Evolutionary conservation across 2,888 invertebrate genomes (phyloP), one percentile per base, ranked within the genome.

Genomic region (Drosophila antonietae): DNA sequence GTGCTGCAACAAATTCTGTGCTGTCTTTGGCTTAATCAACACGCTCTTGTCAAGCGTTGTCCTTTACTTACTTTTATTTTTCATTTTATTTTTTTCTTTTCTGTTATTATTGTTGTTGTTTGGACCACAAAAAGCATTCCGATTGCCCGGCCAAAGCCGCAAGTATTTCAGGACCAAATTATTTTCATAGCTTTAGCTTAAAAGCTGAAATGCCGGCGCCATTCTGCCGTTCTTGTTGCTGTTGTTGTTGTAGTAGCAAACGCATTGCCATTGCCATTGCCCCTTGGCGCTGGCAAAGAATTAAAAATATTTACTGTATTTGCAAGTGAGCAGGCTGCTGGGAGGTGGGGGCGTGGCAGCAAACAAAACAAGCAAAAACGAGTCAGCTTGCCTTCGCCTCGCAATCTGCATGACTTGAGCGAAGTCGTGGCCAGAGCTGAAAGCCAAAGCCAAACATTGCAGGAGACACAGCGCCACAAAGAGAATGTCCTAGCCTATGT

Each of bases 271-370:
- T 77, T 81, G 81, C 83, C 77, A 79, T 82, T 77, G 84, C 56
- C 87, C 83, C 81, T 73, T 69, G 84, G 88, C 87, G 75, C 82
- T 81, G 85, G 84, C 88, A 90, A 86, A 84, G 90, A 90, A 86
- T 86, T 86, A 85, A 88, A 86, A 86, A 86, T 81, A 86, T 86
- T 90, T 89, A 88, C 90, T 90, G 90, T 88, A 90, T 90, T 90
- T 90, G 73, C 75, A 64, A 76, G 73, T 68, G 68, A 87, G 75
- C 68, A 60, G 67, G 65, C 70, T 0, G 51, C 2, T 2, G 15
- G 37, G 5, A 1, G 49, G 28, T 5, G 23, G 23, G 52, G 53
- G 53, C 53, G 53, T 53, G 56, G 56, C 56, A 33, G 59, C 60
- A 49, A 39, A 69, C 51, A 76, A 76, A 80, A 66, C 69, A 64